phyloP scores from a whole-genome alignment of 2,888 invertebrate species.

The Aphodius sticticus region DNA sequence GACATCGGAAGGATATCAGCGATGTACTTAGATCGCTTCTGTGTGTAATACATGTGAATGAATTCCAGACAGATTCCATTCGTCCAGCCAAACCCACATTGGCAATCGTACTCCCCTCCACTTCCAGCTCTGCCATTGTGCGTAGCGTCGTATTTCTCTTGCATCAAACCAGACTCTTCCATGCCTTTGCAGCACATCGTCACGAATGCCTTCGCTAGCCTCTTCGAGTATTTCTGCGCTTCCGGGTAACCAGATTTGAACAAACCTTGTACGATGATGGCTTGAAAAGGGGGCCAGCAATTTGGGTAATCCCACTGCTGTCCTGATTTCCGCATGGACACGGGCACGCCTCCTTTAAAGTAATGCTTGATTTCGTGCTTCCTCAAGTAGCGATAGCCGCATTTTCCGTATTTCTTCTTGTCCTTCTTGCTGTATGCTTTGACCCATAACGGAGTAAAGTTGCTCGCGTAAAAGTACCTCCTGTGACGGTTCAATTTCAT shows the following conservation, averaged over 20 bases:
- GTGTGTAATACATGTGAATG: slow-evolving; percentile 64
- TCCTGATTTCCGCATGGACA: slow-evolving; percentile 70
- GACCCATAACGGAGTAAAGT: slow-evolving; percentile 80
- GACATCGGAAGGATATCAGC: not conserved
- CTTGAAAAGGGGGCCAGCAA: slow-evolving; percentile 86
- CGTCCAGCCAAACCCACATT: slow-evolving; percentile 45
- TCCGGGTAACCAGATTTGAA: slow-evolving; percentile 60
- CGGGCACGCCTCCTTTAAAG: slow-evolving; percentile 70
- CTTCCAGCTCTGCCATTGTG: slow-evolving; percentile 71
- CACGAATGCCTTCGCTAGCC: slow-evolving; percentile 75
- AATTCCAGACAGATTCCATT: slow-evolving; percentile 44
- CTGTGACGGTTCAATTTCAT: slow-evolving; percentile 64
- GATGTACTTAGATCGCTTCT: not conserved
- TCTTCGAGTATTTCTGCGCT: slow-evolving; percentile 62
- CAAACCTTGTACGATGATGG: slow-evolving; percentile 75
- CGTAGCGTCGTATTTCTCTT: slow-evolving; percentile 76
- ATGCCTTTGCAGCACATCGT: slow-evolving; percentile 72
- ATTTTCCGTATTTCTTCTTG: not conserved
- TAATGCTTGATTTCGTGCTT: slow-evolving; percentile 17
- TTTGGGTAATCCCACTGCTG: slow-evolving; percentile 88
- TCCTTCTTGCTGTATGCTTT: slow-evolving; percentile 43
- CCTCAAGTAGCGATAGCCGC: slow-evolving; percentile 21
- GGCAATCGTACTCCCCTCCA: slow-evolving; percentile 55
- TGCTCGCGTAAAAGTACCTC: slow-evolving; percentile 58
- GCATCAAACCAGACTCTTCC: slow-evolving; percentile 69